Base-by-base conservation (phyloP, 2,797 vertebrate species). In the Cygnus olor region DNA sequence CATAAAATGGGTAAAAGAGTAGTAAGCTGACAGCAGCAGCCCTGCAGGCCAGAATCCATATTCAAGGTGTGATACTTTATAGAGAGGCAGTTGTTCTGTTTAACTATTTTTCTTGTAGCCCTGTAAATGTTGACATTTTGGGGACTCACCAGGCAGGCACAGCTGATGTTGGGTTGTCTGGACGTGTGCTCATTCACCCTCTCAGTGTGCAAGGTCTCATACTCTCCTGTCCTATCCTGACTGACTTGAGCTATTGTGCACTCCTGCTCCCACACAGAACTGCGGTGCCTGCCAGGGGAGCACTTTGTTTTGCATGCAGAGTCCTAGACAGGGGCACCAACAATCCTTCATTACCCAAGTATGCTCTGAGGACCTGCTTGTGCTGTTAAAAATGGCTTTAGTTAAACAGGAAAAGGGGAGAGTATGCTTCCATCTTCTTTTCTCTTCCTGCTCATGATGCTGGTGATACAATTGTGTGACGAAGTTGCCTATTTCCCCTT, bases 71-170 rank as follows among this genome's bases (percentile, higher is more conserved):
- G 60, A 20, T 9, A 30, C 28, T 27, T 83, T 80, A 47, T 54
- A 16, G 80, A 88, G 54, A 65, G 27, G 11, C 0, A 2, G 24
- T 65, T 24, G 81, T 9, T 70, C 72, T 34, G 17, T 66, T 64
- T 9, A 47, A 71, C 65, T 19, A 3, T 73, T 82, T 92, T 68
- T 51, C 40, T 87, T 0, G 0, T 28, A 27, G 2, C 10, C 24
- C 20, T 57, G 14, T 72, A 65, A 57, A 16, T 0, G 0, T 21
- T 0, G 0, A 15, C 0, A 1, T 61, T 53, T 9, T 4, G 1
- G 3, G 56, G 40, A 20, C 45, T 87, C 2, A 1, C 17, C 25
- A 42, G 78, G 54, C 18, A 14, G 69, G 17, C 30, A 3, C 11
- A 25, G 80, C n/a, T 45, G 36, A 57, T 44, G 10, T 36, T 40